These are phyloP conservation scores for Lasioglossum morio DNA, from an alignment of 2,888 invertebrate genomes.

Conservation along the genomic window DNA sequence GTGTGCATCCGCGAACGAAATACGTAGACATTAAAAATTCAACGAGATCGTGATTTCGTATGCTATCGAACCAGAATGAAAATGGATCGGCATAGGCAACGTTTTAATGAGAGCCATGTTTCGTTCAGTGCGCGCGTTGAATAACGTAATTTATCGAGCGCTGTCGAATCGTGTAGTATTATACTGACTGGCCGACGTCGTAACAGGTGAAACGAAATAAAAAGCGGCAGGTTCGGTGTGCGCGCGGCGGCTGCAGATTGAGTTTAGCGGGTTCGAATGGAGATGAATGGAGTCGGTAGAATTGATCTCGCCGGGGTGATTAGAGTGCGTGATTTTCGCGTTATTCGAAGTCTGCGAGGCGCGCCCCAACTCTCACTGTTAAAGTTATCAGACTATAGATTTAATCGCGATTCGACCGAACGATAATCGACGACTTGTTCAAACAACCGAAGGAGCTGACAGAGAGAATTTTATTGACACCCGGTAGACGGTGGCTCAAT, in stretches of 20 bases:
- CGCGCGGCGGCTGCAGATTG: background rate
- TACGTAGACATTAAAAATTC: background rate
- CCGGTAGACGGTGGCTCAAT: background rate
- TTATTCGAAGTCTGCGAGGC: background rate
- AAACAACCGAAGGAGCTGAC: background rate
- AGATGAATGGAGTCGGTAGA: background rate
- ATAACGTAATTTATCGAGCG: constrained; percentile 1
- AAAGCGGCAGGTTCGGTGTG: background rate
- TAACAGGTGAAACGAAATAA: constrained; percentile 1
- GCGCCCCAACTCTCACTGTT: background rate
- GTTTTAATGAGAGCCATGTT: background rate
- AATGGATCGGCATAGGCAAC: background rate
- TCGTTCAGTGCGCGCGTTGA: background rate
- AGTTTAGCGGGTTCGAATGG: background rate
- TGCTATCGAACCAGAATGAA: background rate
- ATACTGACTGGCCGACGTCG: background rate
- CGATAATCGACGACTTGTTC: background rate
- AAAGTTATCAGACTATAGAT: background rate
- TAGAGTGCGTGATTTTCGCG: background rate
- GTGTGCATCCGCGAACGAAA: background rate
- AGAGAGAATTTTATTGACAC: background rate
- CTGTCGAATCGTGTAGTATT: background rate
- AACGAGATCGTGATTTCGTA: background rate
- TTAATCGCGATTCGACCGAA: background rate
- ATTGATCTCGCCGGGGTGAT: background rate